Base-by-base conservation (phyloP, 53 echinoderm and acorn worm species). In the Hippasteria phrygiana region DNA sequence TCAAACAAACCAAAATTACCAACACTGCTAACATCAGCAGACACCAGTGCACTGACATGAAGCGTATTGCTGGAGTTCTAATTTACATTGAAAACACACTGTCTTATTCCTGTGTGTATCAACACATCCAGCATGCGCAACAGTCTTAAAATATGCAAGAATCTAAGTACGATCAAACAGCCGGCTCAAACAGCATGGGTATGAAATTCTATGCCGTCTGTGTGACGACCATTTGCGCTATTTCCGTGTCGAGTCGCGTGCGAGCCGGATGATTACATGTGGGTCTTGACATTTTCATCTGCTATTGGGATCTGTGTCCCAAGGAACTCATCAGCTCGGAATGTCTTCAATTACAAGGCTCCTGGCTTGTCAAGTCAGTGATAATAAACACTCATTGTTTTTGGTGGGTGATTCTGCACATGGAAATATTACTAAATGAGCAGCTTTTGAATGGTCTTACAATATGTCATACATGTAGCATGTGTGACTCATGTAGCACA, bases 311-410 rank as follows among this genome's bases (percentile, higher is more conserved):
- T 85, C 67, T 42, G 43, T 78, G 47, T 71, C 63, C 38, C 51
- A 48, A 24, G 47, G 12, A 10, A 43, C 53, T 85, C 83, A 83
- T 51, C 70, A 36, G 3, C 50, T 32, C n/a, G 85, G 85, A 85
- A 85, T 85, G 82, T 70, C 71, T 71, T 51, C 71, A 85, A 85
- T 85, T 71, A 69, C 69, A 71, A 0, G 36, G 43, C 41, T 59
- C 37, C 53, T 18, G 26, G 67, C 10, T 16, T 59, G 38, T 59
- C 14, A 22, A 17, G 80, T 64, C 63, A 26, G 28, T 64, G 63
- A 81, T 27, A 81, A 81, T 64, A 81, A 81, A 81, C 81, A 64
- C 41, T 47, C 42, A 33, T 32, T 17, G 73, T 40, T 41, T 79
- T 22, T 66, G 63, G 40, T 46, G 75, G 14, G 13, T 14, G 16